A percentile compares a stretch with the other conserved stretches of the same genome.
phyloP scores from a whole-genome alignment of 2,888 invertebrate genomes.

The Calameuta pallipes region DNA sequence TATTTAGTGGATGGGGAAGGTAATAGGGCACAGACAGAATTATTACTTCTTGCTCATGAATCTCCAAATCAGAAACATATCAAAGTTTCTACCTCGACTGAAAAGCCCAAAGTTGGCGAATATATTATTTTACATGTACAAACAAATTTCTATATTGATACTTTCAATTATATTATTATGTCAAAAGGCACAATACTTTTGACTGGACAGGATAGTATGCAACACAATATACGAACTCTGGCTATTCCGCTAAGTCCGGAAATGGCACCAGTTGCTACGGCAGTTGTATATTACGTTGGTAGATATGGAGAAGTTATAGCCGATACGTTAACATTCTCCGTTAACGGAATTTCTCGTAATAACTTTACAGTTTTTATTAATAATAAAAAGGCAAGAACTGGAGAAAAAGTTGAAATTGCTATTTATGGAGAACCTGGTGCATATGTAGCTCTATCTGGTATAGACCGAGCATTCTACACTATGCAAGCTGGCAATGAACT shows the following conservation, averaged over 20 bases:
- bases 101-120: slow-evolving; percentile 87
- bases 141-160: slow-evolving; percentile 89
- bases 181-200: slow-evolving; percentile 92
- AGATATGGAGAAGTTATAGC: slow-evolving; percentile 87
- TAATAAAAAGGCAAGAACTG: slow-evolving; percentile 92
- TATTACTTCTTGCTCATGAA: slow-evolving; percentile 81
- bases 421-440: slow-evolving; percentile 95
- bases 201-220: slow-evolving; percentile 86
- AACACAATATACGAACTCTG: slow-evolving; percentile 81
- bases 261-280: slow-evolving; percentile 93
- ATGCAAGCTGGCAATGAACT: slow-evolving; percentile 95
- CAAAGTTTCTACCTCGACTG: slow-evolving; percentile 87
- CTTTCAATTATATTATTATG: slow-evolving; percentile 91
- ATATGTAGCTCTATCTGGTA: slow-evolving; percentile 91
- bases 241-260: slow-evolving; percentile 85
- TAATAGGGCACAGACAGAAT: slow-evolving; percentile 75
- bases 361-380: slow-evolving; percentile 90
- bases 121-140: slow-evolving; percentile 95
- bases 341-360: slow-evolving; percentile 93
- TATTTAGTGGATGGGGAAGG: slow-evolving; percentile 77
- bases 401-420: slow-evolving; percentile 92
- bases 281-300: slow-evolving; percentile 88
- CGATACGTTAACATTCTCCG: slow-evolving; percentile 95
- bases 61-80: slow-evolving; percentile 87
- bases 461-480: slow-evolving; percentile 89